Evolutionary conservation across 2,888 invertebrate genomes (phyloP).

Genomic region (Drosophila melanosoma): DNA sequence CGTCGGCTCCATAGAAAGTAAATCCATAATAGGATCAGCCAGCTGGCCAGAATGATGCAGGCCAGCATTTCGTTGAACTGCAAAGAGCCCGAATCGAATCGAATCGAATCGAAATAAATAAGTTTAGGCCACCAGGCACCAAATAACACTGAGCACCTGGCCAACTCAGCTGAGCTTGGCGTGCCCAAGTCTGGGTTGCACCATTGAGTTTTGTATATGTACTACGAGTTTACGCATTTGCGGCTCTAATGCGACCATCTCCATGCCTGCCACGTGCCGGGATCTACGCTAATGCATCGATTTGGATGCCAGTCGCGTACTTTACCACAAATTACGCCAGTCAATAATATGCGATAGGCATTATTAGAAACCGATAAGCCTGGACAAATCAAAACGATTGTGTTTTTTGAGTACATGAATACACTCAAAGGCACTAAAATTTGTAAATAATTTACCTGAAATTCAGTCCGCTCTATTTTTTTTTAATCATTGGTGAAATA

Average conservation of each 20-base stretch:
- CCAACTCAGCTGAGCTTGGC: not conserved
- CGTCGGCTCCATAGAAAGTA: conserved; percentile 82
- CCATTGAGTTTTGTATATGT: conserved; percentile 69
- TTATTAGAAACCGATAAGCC: conserved; percentile 30
- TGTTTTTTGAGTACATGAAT: not conserved
- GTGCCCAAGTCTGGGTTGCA: not conserved
- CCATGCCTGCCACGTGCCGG: conserved; percentile 56
- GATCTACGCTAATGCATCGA: conserved; percentile 38
- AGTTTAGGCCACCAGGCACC: conserved; percentile 40
- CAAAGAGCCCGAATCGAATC: conserved; percentile 5
- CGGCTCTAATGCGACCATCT: conserved; percentile 49
- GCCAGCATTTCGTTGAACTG: conserved; percentile 72
- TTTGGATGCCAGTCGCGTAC: conserved; percentile 58
- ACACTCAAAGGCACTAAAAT: conserved; percentile 4
- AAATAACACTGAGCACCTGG: conserved; percentile 47
- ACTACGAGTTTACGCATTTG: conserved; percentile 55
- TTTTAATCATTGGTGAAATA: not conserved
- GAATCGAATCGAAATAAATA: conserved; percentile 21
- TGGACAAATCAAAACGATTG: not conserved
- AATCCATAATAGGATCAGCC: conserved; percentile 62
- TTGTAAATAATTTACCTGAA: conserved; percentile 1
- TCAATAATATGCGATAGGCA: conserved; percentile 50
- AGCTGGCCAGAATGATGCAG: conserved; percentile 58
- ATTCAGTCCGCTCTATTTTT: not conserved
- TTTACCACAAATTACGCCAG: conserved; percentile 43